A percentile compares a stretch with the other conserved stretches of the same genome.
Evolutionary conservation across 2,888 invertebrate species (phyloP).

Genomic region (Chaetoderma sp.): DNA sequence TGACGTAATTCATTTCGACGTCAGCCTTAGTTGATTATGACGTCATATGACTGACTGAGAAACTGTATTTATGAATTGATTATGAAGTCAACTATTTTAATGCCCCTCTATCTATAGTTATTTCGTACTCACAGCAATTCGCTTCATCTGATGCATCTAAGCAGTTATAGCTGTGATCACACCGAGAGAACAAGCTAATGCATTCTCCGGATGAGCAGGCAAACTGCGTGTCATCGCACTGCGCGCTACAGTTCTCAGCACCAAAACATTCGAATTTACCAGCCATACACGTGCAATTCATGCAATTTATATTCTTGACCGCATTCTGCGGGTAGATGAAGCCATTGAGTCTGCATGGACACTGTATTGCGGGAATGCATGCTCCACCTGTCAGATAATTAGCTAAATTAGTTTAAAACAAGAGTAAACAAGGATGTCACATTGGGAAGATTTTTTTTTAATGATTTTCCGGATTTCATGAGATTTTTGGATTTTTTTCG

Average conservation of each 20-base stretch:
- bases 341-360: constrained; percentile 41
- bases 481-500: too few relatives aligned
- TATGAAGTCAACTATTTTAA: neutral
- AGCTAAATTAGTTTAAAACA: neutral
- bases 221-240: neutral
- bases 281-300: constrained; percentile 34
- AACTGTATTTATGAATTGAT: too few relatives aligned
- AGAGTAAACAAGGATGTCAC: neutral
- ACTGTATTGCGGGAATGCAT: constrained; percentile 40
- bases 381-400: constrained; percentile 24
- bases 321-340: constrained; percentile 32
- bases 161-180: neutral
- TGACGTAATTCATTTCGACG: too few relatives aligned
- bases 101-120: constrained; percentile 10
- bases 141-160: neutral
- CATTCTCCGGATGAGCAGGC: neutral
- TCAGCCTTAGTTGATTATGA: too few relatives aligned
- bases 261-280: constrained; percentile 28
- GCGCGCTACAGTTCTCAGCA: constrained; percentile 15
- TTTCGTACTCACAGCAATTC: neutral
- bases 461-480: too few relatives aligned
- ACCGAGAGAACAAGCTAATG: neutral
- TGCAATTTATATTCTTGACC: constrained; percentile 33
- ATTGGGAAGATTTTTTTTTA: too few relatives aligned
- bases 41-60: neutral